Evolutionary conservation across 2,888 invertebrate species (phyloP), one percentile per base, ranked within the genome.

Genomic region (Tinea semifulvella): DNA sequence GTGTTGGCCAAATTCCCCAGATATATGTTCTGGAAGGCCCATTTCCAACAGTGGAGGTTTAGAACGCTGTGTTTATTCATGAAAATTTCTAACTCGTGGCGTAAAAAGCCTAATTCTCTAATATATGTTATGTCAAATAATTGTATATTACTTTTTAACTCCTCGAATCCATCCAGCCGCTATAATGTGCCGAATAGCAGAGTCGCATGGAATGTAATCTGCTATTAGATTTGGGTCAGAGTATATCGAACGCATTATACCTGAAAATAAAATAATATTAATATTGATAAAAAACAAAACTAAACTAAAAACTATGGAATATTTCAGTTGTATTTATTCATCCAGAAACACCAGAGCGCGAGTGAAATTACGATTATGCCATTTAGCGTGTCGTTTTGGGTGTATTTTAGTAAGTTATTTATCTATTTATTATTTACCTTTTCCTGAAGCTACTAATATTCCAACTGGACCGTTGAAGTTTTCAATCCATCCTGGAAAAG

Each of bases 391-490:
- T n/a, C n/a, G n/a, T n/a, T n/a, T n/a, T n/a, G n/a, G n/a, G n/a
- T n/a, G n/a, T n/a, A n/a, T n/a, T n/a, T n/a, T n/a, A n/a, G n/a
- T n/a, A n/a, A n/a, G n/a, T n/a, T n/a, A n/a, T n/a, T n/a, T n/a
- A n/a, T n/a, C n/a, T n/a, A n/a, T n/a, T n/a, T 8, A 22, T 22
- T 22, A 5, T n/a, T 8, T 49, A 81, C 84, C 94, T 75, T 90
- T 90, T 0, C 91, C 91, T 43, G 85, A 82, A 1, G 88, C 92
- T 0, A 88, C 67, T 48, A 92, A 56, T 42, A 92, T 65, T 0
- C 87, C 95, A 28, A 89, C 88, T 0, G 96, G 94, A 0, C 97
- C 97, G 61, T 96, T 96, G 51, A 92, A 91, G 61, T 94, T 97
- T 57, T 97, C 96, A 8, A 93, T 77, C 96, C 96, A 98, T 0